Base-by-base conservation (phyloP, 2,113 vertebrate genomes). In the Neopipo cinnamomea region DNA sequence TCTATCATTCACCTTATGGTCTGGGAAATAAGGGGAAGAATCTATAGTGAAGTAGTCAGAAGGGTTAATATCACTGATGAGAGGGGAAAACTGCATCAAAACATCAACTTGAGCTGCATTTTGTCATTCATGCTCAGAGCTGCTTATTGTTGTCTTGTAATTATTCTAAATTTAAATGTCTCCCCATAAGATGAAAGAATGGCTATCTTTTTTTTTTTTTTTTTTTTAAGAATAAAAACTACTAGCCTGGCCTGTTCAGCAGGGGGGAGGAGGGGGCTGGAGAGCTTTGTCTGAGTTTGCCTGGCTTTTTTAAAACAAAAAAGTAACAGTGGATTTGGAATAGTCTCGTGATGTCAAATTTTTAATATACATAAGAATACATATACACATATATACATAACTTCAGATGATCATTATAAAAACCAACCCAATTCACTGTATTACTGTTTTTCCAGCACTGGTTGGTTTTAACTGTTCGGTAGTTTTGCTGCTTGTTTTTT, bases 81-180 rank as follows among this genome's bases (percentile, higher is more conserved):
- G 85, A 76, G 35, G 41, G 50, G 76, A 31, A 93, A 93, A 82
- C 75, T 82, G 76, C 77, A 71, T 93, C 91, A 90, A 91, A 96
- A 91, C 73, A 95, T 91, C 85, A 84, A 88, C 28, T 85, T 86
- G 79, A 96, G 95, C 85, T 94, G 72, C 70, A 88, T 96, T 91
- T 93, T 96, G 77, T 82, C 70, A 85, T 91, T 92, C 52, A 37
- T 93, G 35, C 37, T 92, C 80, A 81, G 23, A 75, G 50, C 70
- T 92, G 44, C 70, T 83, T 94, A 88, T 90, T 96, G 83, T 92
- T 89, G 52, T 88, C 88, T 95, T 90, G 80, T 86, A 96, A 84
- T 79, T 95, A 91, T 84, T 96, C 76, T 76, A 95, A 95, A 71
- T 85, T 59, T 73, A 91, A 74, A 47, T 76, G 28, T 85, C 91